Conservation (phyloP, 2,113 vertebrate species). For the Macaca fascicularis region T2T-MFA8v1.1 NC_088376.1:38023501-38024000, state of each 20-base stretch:
- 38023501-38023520: neutral
- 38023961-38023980: slow-evolving; percentile 30
- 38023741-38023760: neutral
- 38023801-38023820: neutral
- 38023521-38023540: neutral
- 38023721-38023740: neutral
- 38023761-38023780: neutral
- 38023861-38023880: neutral
- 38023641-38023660: no score
- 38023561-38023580: neutral
- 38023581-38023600: neutral
- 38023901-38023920: neutral
- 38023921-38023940: slow-evolving; percentile 30
- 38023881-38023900: neutral
- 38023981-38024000: neutral
- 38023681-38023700: neutral
- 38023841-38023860: slow-evolving; percentile 34
- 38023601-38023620: neutral
- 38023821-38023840: slow-evolving; percentile 21
- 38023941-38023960: slow-evolving; percentile 13
- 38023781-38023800: slow-evolving; percentile 29
- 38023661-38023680: neutral
- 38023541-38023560: neutral
- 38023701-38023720: neutral
- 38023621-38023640: neutral